These are phyloP conservation scores for Cryptotis parvus DNA, from an alignment of 2,113 vertebrate species.

Conservation along the genomic window DNA sequence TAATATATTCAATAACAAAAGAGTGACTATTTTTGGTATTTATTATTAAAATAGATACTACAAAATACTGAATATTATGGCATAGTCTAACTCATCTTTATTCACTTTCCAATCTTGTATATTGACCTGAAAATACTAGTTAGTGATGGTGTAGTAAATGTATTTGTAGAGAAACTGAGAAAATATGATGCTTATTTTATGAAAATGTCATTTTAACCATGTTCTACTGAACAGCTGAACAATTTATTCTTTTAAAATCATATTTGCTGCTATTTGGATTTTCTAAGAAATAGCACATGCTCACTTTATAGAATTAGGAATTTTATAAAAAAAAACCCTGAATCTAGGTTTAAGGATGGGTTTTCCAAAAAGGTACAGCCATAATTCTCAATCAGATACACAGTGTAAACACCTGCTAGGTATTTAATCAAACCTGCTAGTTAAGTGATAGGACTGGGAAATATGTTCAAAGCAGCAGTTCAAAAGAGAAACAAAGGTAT, in stretches of 20 bases:
- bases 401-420: slow-evolving; percentile 32
- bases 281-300: slow-evolving; percentile 8
- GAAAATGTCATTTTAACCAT: background rate
- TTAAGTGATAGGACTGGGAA: slow-evolving; percentile 20
- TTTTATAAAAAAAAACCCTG: no score
- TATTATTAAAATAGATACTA: slow-evolving; percentile 24
- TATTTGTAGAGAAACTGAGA: slow-evolving; percentile 42
- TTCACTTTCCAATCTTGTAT: background rate
- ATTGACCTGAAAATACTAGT: slow-evolving; percentile 29
- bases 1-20: slow-evolving; percentile 20
- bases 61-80: background rate
- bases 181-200: slow-evolving; percentile 24
- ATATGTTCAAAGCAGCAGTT: background rate
- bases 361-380: slow-evolving; percentile 27
- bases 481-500: slow-evolving; percentile 32
- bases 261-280: slow-evolving; percentile 1
- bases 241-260: slow-evolving; percentile 43
- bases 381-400: background rate
- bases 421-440: slow-evolving; percentile 30
- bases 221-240: background rate
- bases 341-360: slow-evolving; percentile 32
- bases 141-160: background rate
- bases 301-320: slow-evolving; percentile 26
- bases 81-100: background rate
- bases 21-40: slow-evolving; percentile 32